These are phyloP conservation scores for Sericinus montela DNA, from an alignment of 2,888 invertebrate genomes.

Conservation along the genomic window DNA sequence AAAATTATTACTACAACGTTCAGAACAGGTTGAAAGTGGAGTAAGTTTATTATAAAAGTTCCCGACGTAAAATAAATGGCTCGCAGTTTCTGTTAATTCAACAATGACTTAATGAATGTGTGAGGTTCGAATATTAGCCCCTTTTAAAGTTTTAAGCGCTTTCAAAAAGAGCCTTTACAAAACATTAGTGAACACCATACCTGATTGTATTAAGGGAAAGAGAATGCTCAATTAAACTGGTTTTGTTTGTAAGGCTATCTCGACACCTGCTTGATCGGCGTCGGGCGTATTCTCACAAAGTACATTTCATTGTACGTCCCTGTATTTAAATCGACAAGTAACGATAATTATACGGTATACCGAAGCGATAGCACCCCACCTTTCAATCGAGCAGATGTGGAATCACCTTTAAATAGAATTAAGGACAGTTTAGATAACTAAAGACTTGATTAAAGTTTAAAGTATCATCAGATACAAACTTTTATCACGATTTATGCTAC, in stretches of 20 bases:
- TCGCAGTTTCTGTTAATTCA: slow-evolving; percentile 8
- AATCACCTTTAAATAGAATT: slow-evolving; percentile 13
- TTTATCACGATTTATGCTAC: too few relatives aligned
- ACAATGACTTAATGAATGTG: slow-evolving; percentile 14
- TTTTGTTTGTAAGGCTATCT: slow-evolving; percentile 2
- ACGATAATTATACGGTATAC: slow-evolving; percentile 12
- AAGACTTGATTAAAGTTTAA: too few relatives aligned
- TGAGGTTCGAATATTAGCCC: slow-evolving; percentile 15
- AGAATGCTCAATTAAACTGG: slow-evolving; percentile 17
- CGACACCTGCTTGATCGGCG: slow-evolving; percentile 14
- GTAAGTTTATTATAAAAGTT: background rate
- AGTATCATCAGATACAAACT: too few relatives aligned
- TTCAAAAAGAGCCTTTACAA: slow-evolving; percentile 5
- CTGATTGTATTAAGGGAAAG: background rate
- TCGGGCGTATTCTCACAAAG: slow-evolving; percentile 4
- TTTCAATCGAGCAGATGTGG: slow-evolving; percentile 14
- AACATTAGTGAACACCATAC: slow-evolving; percentile 12
- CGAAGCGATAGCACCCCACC: slow-evolving; percentile 4
- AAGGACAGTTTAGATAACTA: background rate
- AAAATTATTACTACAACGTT: too few relatives aligned
- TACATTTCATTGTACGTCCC: slow-evolving; percentile 12
- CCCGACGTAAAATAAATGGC: slow-evolving; percentile 9
- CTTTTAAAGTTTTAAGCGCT: background rate
- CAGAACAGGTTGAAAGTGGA: too few relatives aligned
- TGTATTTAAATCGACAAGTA: slow-evolving; percentile 14